Evolutionary conservation across 2,797 vertebrate species (phyloP).

Genomic region (Pogoniulus pusillus): DNA sequence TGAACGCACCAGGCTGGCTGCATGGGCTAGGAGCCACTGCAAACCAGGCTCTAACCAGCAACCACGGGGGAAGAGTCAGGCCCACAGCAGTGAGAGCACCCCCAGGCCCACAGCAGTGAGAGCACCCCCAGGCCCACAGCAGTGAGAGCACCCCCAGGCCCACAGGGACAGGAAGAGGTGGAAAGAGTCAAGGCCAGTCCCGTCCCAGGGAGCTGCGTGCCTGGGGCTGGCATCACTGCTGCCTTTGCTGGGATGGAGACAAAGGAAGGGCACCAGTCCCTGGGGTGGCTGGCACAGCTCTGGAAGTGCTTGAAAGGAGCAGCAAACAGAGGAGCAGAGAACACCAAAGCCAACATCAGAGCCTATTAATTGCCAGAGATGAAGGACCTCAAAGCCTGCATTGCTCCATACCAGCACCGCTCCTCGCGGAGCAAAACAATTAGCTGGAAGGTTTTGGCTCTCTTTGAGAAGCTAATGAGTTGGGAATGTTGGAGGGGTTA

Average conservation of each 20-base stretch:
- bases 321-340: constrained; percentile 23
- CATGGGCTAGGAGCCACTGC: fast-evolving
- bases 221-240: fast-evolving
- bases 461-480: constrained; percentile 56
- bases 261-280: constrained; percentile 22
- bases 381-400: constrained; percentile 39
- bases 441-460: constrained; percentile 65
- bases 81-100: not conserved
- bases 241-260: not conserved
- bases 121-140: not conserved
- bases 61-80: not conserved
- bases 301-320: constrained; percentile 40
- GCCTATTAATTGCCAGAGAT: constrained; percentile 44
- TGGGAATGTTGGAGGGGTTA: constrained; percentile 61
- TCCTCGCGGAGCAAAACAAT: constrained; percentile 56
- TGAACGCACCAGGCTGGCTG: not conserved
- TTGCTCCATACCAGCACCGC: constrained; percentile 34
- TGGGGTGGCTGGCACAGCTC: fast-evolving
- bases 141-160: not conserved
- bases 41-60: not conserved
- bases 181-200: not conserved
- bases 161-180: not conserved
- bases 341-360: constrained; percentile 65
- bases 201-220: not conserved
- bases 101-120: not conserved